Evolutionary conservation across 2,888 invertebrate species (phyloP).

Genomic region (Alentia gelatinosa): DNA sequence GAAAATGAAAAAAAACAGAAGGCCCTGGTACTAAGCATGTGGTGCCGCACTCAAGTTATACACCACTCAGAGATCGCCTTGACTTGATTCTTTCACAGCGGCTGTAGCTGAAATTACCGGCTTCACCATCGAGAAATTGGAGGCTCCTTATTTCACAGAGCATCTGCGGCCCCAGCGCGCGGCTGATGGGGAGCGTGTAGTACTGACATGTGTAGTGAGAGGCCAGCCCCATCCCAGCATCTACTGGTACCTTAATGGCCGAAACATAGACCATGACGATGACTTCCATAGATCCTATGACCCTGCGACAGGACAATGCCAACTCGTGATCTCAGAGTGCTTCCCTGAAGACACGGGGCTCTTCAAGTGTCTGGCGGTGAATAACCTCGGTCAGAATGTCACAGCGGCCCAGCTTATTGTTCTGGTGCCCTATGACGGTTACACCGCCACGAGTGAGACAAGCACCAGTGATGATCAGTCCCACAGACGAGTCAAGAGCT

Average conservation of each 20-base stretch:
- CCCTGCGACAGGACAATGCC: constrained; percentile 74
- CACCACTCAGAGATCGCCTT: constrained; percentile 19
- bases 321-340: constrained; percentile 77
- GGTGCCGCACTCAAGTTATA: neutral
- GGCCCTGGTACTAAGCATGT: constrained; percentile 27
- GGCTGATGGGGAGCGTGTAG: constrained; percentile 75
- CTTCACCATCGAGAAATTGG: constrained; percentile 55
- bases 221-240: constrained; percentile 77
- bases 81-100: constrained; percentile 49
- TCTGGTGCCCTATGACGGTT: constrained; percentile 63
- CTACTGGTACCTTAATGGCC: constrained; percentile 79
- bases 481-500: neutral
- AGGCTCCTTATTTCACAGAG: constrained; percentile 74
- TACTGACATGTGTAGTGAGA: constrained; percentile 73
- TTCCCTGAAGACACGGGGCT: constrained; percentile 79
- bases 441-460: neutral
- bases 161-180: constrained; percentile 70
- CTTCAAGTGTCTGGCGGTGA: constrained; percentile 89
- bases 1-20: neutral
- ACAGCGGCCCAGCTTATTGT: constrained; percentile 78
- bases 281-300: constrained; percentile 78
- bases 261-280: constrained; percentile 77
- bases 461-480: constrained; percentile 18
- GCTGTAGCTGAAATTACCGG: constrained; percentile 34
- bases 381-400: constrained; percentile 94